These are phyloP conservation scores for Pachyramphus minor DNA, from an alignment of 2,113 vertebrate species.

Conservation along the genomic window DNA sequence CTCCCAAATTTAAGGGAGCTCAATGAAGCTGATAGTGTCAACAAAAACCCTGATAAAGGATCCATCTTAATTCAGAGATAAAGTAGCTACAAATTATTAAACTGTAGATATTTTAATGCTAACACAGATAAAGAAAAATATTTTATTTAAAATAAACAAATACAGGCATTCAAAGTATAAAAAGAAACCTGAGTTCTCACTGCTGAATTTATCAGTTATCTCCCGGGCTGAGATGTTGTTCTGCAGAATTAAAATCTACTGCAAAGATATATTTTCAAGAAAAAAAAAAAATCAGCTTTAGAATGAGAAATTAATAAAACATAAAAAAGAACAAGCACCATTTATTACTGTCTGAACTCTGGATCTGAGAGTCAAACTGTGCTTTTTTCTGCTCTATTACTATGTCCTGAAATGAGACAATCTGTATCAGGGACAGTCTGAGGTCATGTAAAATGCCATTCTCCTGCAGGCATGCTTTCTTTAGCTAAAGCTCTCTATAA, in stretches of 20 bases:
- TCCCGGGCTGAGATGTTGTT: neutral
- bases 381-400: neutral
- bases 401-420: neutral
- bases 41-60: neutral
- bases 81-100: neutral
- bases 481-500: neutral
- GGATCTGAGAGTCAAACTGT: neutral
- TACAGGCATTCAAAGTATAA: neutral
- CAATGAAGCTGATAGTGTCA: neutral
- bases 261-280: neutral
- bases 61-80: neutral
- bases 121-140: neutral
- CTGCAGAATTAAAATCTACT: neutral
- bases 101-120: neutral
- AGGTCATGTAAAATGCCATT: neutral
- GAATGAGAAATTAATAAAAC: neutral
- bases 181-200: neutral
- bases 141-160: neutral
- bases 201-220: neutral
- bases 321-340: rapidly evolving
- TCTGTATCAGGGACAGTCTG: neutral
- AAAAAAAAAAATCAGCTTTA: neutral
- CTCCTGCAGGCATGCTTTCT: neutral
- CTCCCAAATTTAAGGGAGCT: neutral
- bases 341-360: neutral